Evolutionary conservation across 92 coral and sea anemone species (phyloP).

Genomic region (Epizoanthus rinbou): DNA sequence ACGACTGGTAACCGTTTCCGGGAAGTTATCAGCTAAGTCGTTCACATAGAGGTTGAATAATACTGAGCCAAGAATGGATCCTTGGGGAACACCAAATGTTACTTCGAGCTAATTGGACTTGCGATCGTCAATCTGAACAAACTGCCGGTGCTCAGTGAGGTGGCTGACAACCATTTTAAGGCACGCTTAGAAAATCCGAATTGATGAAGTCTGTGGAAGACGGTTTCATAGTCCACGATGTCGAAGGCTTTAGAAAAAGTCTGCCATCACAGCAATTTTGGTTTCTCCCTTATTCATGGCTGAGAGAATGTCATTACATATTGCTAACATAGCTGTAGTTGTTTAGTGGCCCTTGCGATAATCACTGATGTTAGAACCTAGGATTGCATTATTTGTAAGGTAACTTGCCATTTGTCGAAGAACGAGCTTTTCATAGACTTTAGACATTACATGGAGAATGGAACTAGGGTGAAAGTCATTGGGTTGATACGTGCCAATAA

Average conservation of each 20-base stretch:
- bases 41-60: no score
- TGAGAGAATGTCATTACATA: constrained; percentile 26
- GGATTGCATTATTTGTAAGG: constrained; percentile 38
- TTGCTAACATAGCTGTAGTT: constrained; percentile 45
- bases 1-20: no score
- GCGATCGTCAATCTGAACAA: no score
- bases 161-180: no score
- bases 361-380: constrained; percentile 37
- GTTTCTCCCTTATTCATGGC: constrained; percentile 45
- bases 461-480: constrained; percentile 30
- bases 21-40: no score
- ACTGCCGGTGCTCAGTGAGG: no score
- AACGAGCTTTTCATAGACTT: not conserved
- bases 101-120: no score
- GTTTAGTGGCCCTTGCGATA: constrained; percentile 41
- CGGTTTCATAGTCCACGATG: not conserved
- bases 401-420: constrained; percentile 41
- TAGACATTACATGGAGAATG: constrained; percentile 14
- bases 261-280: constrained; percentile 26
- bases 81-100: no score
- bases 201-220: not conserved
- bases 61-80: no score
- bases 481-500: not conserved
- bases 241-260: constrained; percentile 27
- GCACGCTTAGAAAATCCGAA: no score